Percentiles rank a stretch among this genome's conserved stretches.
Conservation (phyloP, 2,888 invertebrate genomes). For the Parochlus steinenii region DNA sequence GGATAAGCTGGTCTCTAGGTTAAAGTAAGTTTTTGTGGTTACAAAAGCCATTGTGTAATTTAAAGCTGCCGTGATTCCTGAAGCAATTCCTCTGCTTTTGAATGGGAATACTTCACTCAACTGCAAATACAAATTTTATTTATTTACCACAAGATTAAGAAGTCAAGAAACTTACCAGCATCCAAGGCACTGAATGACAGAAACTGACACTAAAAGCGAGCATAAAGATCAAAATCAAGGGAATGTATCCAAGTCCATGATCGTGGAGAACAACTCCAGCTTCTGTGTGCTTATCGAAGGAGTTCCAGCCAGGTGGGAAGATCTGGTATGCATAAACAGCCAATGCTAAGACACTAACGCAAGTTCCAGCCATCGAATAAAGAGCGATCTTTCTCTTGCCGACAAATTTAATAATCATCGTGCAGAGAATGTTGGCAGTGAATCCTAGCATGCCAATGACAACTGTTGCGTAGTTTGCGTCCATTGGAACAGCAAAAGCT, state of each 20-base stretch:
- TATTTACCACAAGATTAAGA: conserved; percentile 21
- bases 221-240: conserved; percentile 20
- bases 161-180: conserved; percentile 29
- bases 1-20: conserved; percentile 30
- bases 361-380: conserved; percentile 30
- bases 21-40: conserved; percentile 36
- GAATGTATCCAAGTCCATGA: too few relatives aligned
- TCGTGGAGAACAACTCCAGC: too few relatives aligned
- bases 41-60: conserved; percentile 36
- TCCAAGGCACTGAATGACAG: conserved; percentile 24
- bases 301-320: conserved; percentile 29
- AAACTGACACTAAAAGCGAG: conserved; percentile 15
- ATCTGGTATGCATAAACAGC: conserved; percentile 30
- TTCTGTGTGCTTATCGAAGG: conserved; percentile 31
- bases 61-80: conserved; percentile 30
- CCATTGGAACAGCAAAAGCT: conserved; percentile 22
- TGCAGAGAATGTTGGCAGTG: conserved; percentile 28
- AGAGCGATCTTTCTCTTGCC: conserved; percentile 35
- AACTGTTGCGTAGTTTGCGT: conserved; percentile 34
- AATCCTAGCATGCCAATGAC: conserved; percentile 34
- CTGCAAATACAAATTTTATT: background rate
- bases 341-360: conserved; percentile 29
- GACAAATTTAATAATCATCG: conserved; percentile 28
- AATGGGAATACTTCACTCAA: too few relatives aligned
- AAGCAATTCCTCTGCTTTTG: conserved; percentile 15